These are phyloP conservation scores for Reinhardtius hippoglossoides DNA, from an alignment of 2,113 vertebrate genomes.

Conservation along the genomic window DNA sequence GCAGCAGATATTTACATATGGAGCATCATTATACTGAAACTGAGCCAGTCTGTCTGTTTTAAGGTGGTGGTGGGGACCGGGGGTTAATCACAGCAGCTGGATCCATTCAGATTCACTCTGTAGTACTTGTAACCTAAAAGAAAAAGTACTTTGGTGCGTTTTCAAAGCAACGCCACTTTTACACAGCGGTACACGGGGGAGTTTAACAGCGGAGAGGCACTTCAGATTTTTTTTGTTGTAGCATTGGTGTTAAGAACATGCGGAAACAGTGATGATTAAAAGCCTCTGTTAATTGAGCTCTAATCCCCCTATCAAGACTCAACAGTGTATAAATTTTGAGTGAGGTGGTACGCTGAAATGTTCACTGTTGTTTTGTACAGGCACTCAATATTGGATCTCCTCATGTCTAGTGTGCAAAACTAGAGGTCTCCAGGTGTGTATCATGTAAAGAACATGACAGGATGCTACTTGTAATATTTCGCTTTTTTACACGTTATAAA, in stretches of 20 bases:
- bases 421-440: too few species aligned
- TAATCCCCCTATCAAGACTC: constrained; percentile 43
- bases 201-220: constrained; percentile 8
- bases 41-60: constrained; percentile 32
- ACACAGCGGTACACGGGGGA: constrained; percentile 29
- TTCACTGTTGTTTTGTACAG: too few species aligned
- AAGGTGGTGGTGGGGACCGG: neutral
- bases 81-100: constrained; percentile 44
- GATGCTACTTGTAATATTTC: too few species aligned
- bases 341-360: neutral
- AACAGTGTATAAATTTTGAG: constrained; percentile 20
- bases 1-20: constrained; percentile 47
- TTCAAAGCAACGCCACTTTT: constrained; percentile 52
- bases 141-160: neutral
- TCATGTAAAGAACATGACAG: too few species aligned
- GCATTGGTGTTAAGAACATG: neutral
- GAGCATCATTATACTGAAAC: constrained; percentile 30
- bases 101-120: constrained; percentile 20
- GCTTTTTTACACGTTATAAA: neutral
- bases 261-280: constrained; percentile 27
- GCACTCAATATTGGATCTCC: neutral
- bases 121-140: constrained; percentile 41
- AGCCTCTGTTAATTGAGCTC: constrained; percentile 39
- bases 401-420: neutral
- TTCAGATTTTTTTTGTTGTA: constrained; percentile 35